phyloP scores from a whole-genome alignment of 2,888 invertebrate species.

The Baronia brevicornis region DNA sequence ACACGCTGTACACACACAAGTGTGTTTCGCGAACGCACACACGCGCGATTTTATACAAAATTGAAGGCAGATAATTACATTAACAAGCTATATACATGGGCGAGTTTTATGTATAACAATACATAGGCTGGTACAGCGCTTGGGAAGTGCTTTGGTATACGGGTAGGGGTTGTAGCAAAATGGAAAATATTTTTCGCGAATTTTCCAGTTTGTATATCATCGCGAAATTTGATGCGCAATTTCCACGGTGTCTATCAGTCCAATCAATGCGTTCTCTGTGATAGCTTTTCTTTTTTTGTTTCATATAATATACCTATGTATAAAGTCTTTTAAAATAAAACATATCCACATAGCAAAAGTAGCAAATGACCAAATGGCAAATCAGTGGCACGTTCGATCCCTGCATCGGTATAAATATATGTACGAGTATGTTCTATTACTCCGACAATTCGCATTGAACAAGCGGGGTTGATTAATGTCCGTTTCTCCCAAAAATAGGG shows the following conservation, averaged over 20 bases:
- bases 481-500: too few species aligned
- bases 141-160: constrained; percentile 14
- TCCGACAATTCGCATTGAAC: too few species aligned
- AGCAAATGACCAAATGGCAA: too few species aligned
- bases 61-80: constrained; percentile 64
- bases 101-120: constrained; percentile 13
- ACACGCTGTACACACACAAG: constrained; percentile 22
- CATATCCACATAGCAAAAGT: constrained; percentile 15
- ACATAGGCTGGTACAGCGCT: constrained; percentile 11
- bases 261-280: constrained; percentile 26
- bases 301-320: too few species aligned
- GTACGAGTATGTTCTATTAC: too few species aligned
- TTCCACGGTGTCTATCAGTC: constrained; percentile 27
- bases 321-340: too few species aligned
- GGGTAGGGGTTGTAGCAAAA: constrained; percentile 33
- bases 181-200: constrained; percentile 39
- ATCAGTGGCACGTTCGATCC: constrained; percentile 9
- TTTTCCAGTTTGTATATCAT: constrained; percentile 31
- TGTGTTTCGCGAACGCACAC: constrained; percentile 9
- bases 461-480: too few species aligned
- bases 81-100: constrained; percentile 39
- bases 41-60: constrained; percentile 53
- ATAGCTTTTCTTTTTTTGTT: constrained; percentile 26
- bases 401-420: not conserved
- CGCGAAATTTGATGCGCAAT: constrained; percentile 22